Percentiles rank a stretch among this genome's conserved stretches.
Conservation (phyloP, 2,888 invertebrate species). For the Dynastes grantii region DNA sequence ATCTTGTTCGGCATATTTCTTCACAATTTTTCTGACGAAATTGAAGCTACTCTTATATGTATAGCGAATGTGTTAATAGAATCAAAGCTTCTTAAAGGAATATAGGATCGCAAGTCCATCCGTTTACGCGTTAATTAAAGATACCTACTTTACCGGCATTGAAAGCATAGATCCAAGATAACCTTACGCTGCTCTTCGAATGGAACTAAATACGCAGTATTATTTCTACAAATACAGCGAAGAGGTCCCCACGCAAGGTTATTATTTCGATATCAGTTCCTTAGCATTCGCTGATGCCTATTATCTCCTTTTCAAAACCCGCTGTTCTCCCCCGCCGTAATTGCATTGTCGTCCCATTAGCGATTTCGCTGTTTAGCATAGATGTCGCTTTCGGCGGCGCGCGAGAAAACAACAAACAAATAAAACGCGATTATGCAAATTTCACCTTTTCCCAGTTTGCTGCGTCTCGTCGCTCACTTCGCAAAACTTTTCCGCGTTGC, state of each 20-base stretch:
- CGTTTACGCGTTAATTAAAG: neutral
- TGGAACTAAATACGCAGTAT: neutral
- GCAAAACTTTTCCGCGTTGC: constrained; percentile 28
- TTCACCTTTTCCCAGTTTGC: neutral
- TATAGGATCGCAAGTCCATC: no score
- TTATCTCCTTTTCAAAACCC: neutral
- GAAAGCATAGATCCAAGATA: neutral
- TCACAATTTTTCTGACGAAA: no score
- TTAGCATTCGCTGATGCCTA: neutral
- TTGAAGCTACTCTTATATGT: no score
- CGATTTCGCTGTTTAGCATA: constrained; percentile 44
- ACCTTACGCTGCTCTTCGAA: neutral
- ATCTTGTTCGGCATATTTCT: no score
- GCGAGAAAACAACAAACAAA: constrained; percentile 47
- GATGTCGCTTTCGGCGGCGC: constrained; percentile 31
- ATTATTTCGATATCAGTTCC: constrained; percentile 1
- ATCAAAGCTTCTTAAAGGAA: no score
- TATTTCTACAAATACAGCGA: no score
- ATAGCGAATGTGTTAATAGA: no score
- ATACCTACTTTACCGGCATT: neutral
- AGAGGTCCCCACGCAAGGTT: no score
- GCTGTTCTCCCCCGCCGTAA: constrained; percentile 15
- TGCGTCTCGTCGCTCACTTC: neutral
- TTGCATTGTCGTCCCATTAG: constrained; percentile 43
- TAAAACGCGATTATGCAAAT: constrained; percentile 47